phyloP scores from a whole-genome alignment of 1,140 invertebrate genomes.

The Adoxophyes honmai region DNA sequence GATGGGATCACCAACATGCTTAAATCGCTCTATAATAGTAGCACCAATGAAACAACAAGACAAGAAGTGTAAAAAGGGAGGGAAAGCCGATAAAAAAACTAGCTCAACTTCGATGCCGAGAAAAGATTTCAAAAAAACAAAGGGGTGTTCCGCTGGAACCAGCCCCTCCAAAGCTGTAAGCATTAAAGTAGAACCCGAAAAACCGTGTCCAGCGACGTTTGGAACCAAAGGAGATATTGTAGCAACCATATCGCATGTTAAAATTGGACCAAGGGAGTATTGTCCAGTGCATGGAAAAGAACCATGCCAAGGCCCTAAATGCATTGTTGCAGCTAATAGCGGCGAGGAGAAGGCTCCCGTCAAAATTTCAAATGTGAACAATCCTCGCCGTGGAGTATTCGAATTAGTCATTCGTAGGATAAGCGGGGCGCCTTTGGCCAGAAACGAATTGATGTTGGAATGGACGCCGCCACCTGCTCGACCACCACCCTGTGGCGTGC shows the following conservation, averaged over 20 bases:
- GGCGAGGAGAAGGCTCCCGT: slow-evolving; percentile 47
- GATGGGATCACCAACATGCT: slow-evolving; percentile 36
- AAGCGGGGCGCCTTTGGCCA: slow-evolving; percentile 60
- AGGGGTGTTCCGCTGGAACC: slow-evolving; percentile 29
- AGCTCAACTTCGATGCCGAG: background rate
- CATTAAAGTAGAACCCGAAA: slow-evolving; percentile 44
- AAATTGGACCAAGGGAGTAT: slow-evolving; percentile 46
- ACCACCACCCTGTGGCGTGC: slow-evolving; percentile 34
- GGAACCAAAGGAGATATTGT: slow-evolving; percentile 46
- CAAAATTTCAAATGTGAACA: slow-evolving; percentile 51
- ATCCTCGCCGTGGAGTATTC: slow-evolving; percentile 64
- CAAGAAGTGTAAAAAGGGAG: background rate
- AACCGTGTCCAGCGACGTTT: slow-evolving; percentile 38
- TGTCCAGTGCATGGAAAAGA: slow-evolving; percentile 53
- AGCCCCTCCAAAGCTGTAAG: slow-evolving; percentile 41
- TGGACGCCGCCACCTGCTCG: slow-evolving; percentile 59
- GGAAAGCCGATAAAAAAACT: slow-evolving; percentile 17
- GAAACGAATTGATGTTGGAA: slow-evolving; percentile 64
- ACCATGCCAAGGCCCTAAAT: slow-evolving; percentile 57
- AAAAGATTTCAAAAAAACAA: slow-evolving; percentile 20
- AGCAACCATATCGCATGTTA: slow-evolving; percentile 58
- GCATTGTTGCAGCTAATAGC: slow-evolving; percentile 40
- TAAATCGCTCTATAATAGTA: too few species aligned
- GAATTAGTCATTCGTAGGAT: slow-evolving; percentile 60
- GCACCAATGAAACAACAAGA: background rate